Conservation (phyloP, 2,113 vertebrate genomes). For the Mesitornis unicolor region DNA sequence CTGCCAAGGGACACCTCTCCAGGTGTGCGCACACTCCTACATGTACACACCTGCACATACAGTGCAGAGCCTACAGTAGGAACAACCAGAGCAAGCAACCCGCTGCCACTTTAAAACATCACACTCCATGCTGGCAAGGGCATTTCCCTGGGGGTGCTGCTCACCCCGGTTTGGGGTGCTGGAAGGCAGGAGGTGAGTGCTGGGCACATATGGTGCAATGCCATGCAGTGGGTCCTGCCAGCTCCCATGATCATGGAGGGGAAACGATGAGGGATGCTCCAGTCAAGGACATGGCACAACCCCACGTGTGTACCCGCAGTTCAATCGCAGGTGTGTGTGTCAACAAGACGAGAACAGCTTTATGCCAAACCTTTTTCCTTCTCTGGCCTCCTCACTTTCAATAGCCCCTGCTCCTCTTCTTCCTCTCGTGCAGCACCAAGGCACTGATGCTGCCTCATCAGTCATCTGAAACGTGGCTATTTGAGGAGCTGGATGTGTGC, state of each 20-base stretch:
- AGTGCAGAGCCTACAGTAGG: neutral
- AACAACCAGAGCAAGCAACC: neutral
- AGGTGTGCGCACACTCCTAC: neutral
- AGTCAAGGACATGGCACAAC: neutral
- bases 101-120: neutral
- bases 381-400: neutral
- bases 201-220: rapidly evolving
- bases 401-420: neutral
- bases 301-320: rapidly evolving
- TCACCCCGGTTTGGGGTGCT: neutral
- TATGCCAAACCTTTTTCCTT: neutral
- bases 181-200: neutral
- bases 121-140: rapidly evolving
- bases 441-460: neutral
- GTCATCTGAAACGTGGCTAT: rapidly evolving
- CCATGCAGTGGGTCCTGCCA: neutral
- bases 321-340: rapidly evolving
- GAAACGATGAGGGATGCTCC: neutral
- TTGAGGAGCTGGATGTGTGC: neutral
- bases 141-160: neutral
- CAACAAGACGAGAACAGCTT: neutral
- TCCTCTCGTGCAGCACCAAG: neutral
- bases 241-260: rapidly evolving
- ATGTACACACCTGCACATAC: neutral
- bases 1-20: neutral